Base-by-base conservation (phyloP, 2,797 vertebrate species). In the Coreius guichenoti region DNA sequence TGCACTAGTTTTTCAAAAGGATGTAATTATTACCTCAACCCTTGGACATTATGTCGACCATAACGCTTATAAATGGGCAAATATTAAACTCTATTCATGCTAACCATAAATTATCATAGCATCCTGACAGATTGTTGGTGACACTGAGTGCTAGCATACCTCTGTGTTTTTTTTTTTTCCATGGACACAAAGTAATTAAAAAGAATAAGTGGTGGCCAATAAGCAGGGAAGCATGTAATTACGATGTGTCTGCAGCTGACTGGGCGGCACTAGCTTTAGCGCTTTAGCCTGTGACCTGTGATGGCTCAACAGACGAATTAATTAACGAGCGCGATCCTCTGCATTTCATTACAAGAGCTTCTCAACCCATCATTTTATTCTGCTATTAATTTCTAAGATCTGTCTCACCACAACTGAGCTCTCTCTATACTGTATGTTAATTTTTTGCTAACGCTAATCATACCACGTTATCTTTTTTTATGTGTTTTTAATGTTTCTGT, bases 221-320 rank as follows among this genome's bases (percentile, higher is more conserved):
- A 73, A 79, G 68, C 68, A 54, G 26, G 31, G 72, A 83, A 82
- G 74, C 79, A 49, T 83, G 80, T 89, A 89, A 88, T 89, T 88
- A 85, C 54, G 31, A 86, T 58, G 65, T 31, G 80, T 80, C 82
- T 54, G 81, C 51, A 3, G 58, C 75, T 49, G 26, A 63, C 76
- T 80, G 63, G 17, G 63, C n/a, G 54, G 65, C 43, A 33, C 58
- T 88, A 89, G 82, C 51, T 79, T 84, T 88, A 86, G 82, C 80
- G 33, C 67, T 73, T 86, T 79, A 63, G 67, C 80, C 80, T 58
- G 80, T 79, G 87, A 89, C 89, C 86, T 79, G 80, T 31, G 76
- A 70, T 70, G 76, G 86, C 84, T 86, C 49, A 75, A 78, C 73
- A 86, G 81, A 84, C 31, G 33, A 88, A 73, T 81, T 78, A 69